Conservation (phyloP, 2,113 vertebrate genomes). For the Pholis gunnellus region DNA sequence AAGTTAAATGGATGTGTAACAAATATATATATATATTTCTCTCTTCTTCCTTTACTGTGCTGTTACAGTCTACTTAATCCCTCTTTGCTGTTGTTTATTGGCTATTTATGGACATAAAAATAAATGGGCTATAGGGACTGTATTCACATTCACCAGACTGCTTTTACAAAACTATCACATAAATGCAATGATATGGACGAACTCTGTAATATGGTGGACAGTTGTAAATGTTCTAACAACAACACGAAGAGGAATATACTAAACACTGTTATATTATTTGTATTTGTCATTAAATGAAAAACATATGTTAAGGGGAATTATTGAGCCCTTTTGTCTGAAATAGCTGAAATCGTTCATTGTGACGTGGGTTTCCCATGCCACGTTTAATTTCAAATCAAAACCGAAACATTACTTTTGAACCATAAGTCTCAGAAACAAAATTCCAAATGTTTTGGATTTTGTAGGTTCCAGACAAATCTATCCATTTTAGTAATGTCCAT, state of each 20-base stretch:
- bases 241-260: neutral
- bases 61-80: slow-evolving; percentile 24
- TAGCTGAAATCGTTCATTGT: neutral
- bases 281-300: neutral
- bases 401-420: neutral
- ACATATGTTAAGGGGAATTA: neutral
- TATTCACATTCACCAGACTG: neutral
- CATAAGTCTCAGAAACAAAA: too few relatives aligned
- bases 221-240: neutral
- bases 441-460: too few relatives aligned
- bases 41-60: slow-evolving; percentile 18
- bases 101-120: neutral
- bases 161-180: neutral
- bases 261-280: neutral
- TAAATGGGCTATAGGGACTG: neutral
- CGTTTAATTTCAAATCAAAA: neutral
- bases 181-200: neutral
- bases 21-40: slow-evolving; percentile 5
- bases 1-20: slow-evolving; percentile 60
- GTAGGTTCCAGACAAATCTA: too few relatives aligned
- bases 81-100: slow-evolving; percentile 19
- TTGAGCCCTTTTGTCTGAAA: neutral
- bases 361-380: neutral
- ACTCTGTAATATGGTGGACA: neutral
- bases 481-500: too few relatives aligned